Conservation (phyloP, 1,140 invertebrate species). For the Papilio polytes region DNA sequence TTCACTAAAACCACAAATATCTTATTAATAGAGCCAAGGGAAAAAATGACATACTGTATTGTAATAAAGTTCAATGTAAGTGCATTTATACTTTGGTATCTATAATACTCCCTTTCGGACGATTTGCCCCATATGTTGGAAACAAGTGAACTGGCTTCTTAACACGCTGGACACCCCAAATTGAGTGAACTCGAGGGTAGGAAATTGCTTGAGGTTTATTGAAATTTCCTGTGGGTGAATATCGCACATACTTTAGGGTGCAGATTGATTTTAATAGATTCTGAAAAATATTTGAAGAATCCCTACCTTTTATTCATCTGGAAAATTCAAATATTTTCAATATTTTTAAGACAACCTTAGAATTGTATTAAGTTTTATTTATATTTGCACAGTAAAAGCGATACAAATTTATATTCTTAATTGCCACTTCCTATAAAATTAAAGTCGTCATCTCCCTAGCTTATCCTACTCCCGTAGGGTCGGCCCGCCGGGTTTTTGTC, state of each 20-base stretch:
- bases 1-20: conserved; percentile 49
- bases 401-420: too few relatives aligned
- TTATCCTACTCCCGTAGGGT: too few relatives aligned
- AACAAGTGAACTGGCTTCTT: conserved; percentile 76
- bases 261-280: conserved; percentile 43
- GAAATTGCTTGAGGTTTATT: conserved; percentile 71
- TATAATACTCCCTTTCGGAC: conserved; percentile 55
- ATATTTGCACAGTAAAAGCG: too few relatives aligned
- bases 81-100: conserved; percentile 33
- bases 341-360: background rate
- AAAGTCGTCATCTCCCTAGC: too few relatives aligned
- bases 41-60: conserved; percentile 46
- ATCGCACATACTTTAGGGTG: conserved; percentile 59
- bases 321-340: background rate
- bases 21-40: background rate
- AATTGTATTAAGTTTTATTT: too few relatives aligned
- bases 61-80: conserved; percentile 38
- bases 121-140: conserved; percentile 75
- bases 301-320: background rate
- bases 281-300: conserved; percentile 15
- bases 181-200: conserved; percentile 66
- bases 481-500: too few relatives aligned
- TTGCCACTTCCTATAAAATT: too few relatives aligned
- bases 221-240: conserved; percentile 74
- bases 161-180: conserved; percentile 76